Conservation (phyloP, 2,797 vertebrate genomes). For the Bradypus variegatus region DNA sequence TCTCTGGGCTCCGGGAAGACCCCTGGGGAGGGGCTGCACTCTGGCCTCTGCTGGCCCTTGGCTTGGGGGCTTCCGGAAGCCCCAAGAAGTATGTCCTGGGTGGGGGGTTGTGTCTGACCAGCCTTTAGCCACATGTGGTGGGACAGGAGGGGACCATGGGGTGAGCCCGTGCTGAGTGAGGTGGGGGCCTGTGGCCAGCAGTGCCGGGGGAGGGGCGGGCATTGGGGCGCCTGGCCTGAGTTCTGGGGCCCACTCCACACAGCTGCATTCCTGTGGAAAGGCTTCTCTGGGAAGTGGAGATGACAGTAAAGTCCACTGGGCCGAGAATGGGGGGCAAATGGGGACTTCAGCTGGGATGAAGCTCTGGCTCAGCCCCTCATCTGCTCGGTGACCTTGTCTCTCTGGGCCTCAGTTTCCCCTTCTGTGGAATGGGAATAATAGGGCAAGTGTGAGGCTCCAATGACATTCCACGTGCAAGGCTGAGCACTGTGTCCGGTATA, state of each 20-base stretch:
- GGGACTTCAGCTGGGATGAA: background rate
- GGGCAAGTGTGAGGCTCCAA: background rate
- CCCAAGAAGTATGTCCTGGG: background rate
- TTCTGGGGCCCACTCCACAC: background rate
- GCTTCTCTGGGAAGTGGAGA: no score
- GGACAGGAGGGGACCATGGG: no score
- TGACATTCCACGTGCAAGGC: fast-evolving
- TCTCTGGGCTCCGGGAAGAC: background rate
- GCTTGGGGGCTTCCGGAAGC: background rate
- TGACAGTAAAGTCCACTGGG: fast-evolving
- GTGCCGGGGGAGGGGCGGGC: no score
- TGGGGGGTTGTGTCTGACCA: background rate
- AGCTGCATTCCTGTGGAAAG: fast-evolving
- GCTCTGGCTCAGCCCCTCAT: fast-evolving
- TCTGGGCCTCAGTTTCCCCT: background rate
- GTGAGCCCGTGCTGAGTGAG: background rate
- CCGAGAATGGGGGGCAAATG: background rate
- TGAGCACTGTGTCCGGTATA: background rate
- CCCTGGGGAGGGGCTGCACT: background rate
- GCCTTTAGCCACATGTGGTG: background rate
- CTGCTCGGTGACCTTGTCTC: background rate
- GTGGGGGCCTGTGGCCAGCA: fast-evolving
- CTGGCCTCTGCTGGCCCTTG: background rate
- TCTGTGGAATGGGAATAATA: background rate
- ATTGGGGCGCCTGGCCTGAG: background rate